Conservation (phyloP, 2,113 vertebrate genomes). For the Otolemur garnettii region DNA sequence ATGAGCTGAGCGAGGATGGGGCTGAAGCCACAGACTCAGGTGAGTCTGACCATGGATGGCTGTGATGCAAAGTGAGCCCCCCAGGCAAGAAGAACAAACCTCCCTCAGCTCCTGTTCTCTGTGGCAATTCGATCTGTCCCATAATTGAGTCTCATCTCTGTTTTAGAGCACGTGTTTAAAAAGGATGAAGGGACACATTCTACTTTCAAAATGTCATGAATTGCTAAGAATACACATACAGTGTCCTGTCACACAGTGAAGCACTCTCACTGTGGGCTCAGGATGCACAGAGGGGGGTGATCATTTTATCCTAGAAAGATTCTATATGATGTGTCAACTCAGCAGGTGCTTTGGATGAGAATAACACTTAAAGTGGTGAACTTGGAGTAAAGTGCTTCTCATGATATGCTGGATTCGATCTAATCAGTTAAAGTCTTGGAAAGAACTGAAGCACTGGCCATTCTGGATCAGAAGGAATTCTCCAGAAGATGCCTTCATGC, state of each 20-base stretch:
- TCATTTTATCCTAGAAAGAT: background rate
- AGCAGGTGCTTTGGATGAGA: background rate
- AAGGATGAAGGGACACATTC: background rate
- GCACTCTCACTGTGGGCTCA: background rate
- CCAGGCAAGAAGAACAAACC: background rate
- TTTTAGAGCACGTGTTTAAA: background rate
- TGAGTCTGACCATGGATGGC: fast-evolving
- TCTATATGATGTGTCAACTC: background rate
- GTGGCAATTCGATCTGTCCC: too few relatives aligned
- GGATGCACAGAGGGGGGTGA: background rate
- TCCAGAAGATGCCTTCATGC: background rate
- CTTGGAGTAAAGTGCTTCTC: background rate
- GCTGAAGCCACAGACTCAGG: background rate
- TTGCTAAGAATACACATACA: background rate
- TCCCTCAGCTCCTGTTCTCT: background rate
- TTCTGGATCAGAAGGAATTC: too few relatives aligned
- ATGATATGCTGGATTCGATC: background rate
- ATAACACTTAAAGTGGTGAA: background rate
- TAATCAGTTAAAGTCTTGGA: background rate
- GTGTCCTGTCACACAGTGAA: background rate
- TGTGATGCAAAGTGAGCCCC: background rate
- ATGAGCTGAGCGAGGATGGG: background rate
- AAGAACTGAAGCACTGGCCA: background rate
- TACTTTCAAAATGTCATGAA: background rate
- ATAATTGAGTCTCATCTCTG: background rate